Conservation (phyloP, 2,113 vertebrate genomes). For the Scatophagus argus region DNA sequence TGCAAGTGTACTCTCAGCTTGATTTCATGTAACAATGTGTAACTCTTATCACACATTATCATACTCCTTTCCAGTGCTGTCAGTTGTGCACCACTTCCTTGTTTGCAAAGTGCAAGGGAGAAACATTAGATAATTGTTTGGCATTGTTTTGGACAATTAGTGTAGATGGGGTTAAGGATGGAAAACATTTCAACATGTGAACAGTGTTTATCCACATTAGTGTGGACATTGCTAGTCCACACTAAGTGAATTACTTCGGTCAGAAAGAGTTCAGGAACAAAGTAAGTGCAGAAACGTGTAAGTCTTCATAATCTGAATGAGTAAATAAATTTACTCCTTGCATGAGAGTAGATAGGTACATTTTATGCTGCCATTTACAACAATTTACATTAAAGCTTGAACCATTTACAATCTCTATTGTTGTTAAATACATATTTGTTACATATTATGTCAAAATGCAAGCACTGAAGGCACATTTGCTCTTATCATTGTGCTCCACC, state of each 20-base stretch:
- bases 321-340: neutral
- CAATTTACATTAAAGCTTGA: constrained; percentile 16
- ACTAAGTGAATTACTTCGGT: neutral
- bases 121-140: neutral
- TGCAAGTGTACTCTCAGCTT: neutral
- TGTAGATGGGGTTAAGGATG: neutral
- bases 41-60: neutral
- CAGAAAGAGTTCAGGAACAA: neutral
- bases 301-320: constrained; percentile 9
- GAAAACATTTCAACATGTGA: constrained; percentile 1
- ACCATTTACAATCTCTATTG: constrained; percentile 32
- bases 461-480: neutral
- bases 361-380: constrained; percentile 40
- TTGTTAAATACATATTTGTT: constrained; percentile 22
- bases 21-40: neutral
- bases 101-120: neutral
- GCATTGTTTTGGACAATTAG: neutral
- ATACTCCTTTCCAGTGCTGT: neutral
- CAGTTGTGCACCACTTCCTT: neutral
- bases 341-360: neutral
- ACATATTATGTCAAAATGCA: constrained; percentile 31
- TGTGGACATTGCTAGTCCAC: neutral
- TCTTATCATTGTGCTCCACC: constrained; percentile 3
- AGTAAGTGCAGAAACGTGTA: neutral
- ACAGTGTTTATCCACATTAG: neutral